phyloP scores from a whole-genome alignment of 2,797 vertebrate genomes.

The Pampus argenteus region DNA sequence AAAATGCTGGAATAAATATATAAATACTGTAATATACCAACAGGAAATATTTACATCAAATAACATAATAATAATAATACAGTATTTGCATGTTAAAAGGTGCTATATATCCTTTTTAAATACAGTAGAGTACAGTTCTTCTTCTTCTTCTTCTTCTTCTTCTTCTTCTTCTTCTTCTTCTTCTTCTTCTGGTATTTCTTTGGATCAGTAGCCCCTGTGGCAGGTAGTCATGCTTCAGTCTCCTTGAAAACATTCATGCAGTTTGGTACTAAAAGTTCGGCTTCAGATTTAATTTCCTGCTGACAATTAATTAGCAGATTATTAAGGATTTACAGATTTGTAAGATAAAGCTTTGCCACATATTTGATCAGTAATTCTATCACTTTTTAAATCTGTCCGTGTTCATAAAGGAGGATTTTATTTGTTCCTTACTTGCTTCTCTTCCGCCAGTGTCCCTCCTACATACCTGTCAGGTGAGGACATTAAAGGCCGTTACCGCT shows the following conservation, averaged over 20 bases:
- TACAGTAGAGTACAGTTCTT: too few species aligned
- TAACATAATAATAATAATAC: too few species aligned
- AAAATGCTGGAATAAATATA: too few species aligned
- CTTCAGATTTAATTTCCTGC: background rate
- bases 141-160: too few species aligned
- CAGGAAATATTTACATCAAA: too few species aligned
- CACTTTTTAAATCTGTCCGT: background rate
- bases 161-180: too few species aligned
- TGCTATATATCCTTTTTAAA: too few species aligned
- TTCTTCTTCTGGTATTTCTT: too few species aligned
- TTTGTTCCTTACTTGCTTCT: conserved; percentile 1
- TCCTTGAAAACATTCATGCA: background rate
- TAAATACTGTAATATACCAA: too few species aligned
- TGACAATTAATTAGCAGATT: background rate
- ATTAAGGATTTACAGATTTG: background rate
- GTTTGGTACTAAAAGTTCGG: background rate
- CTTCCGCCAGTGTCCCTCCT: background rate
- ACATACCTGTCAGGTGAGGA: conserved; percentile 3
- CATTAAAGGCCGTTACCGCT: conserved; percentile 4
- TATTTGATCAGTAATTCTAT: background rate
- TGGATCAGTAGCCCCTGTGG: conserved; percentile 2
- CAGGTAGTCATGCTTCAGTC: background rate
- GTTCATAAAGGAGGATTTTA: background rate
- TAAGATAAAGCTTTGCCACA: background rate
- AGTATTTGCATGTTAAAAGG: too few species aligned